These are phyloP conservation scores for Corvus cornix DNA, from an alignment of 2,113 vertebrate species.

Conservation along the genomic window DNA sequence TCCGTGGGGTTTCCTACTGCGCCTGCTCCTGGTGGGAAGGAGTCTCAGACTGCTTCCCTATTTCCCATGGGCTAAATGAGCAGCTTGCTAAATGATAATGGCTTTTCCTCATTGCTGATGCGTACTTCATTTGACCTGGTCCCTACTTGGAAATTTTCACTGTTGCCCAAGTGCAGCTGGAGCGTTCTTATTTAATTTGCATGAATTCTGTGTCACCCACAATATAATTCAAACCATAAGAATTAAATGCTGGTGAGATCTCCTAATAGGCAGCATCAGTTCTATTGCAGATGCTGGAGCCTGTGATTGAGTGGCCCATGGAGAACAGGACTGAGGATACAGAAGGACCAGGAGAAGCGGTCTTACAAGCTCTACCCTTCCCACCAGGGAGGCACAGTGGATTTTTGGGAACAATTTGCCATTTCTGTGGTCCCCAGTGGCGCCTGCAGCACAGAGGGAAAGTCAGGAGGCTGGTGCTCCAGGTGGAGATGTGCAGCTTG, in stretches of 20 bases:
- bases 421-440: background rate
- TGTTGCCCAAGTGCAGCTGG: conserved; percentile 3
- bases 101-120: background rate
- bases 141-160: background rate
- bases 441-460: background rate
- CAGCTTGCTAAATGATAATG: conserved; percentile 1
- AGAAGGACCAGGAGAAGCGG: background rate
- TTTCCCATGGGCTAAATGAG: background rate
- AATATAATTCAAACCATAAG: background rate
- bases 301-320: background rate
- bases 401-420: background rate
- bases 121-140: background rate
- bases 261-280: conserved; percentile 31
- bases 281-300: conserved; percentile 19
- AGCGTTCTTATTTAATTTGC: conserved; percentile 29
- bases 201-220: background rate
- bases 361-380: background rate
- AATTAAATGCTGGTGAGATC: background rate
- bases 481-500: background rate
- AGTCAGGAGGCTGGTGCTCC: background rate
- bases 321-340: background rate
- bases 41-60: background rate
- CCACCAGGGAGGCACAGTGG: background rate
- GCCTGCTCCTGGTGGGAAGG: fast-evolving
- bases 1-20: fast-evolving